Percentiles rank a stretch among this genome's conserved stretches.
Evolutionary conservation across 2,113 vertebrate genomes (phyloP).

Genomic region (Numenius arquata): DNA sequence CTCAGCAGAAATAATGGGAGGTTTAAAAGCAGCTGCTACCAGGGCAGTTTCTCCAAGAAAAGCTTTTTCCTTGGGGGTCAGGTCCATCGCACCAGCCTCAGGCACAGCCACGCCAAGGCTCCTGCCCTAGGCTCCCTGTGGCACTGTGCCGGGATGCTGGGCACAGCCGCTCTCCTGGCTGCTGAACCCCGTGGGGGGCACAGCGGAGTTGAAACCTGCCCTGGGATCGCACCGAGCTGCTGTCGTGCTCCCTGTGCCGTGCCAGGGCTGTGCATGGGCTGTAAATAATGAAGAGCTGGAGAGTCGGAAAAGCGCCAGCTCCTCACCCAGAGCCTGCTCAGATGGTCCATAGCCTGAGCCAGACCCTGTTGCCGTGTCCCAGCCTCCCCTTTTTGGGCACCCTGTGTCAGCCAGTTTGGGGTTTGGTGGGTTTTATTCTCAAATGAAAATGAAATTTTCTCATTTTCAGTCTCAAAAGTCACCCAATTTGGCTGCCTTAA

Average conservation of each 20-base stretch:
- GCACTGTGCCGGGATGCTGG: background rate
- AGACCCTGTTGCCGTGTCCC: background rate
- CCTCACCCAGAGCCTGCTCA: background rate
- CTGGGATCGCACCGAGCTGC: background rate
- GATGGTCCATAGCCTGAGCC: background rate
- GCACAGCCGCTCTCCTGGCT: background rate
- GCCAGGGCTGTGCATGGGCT: background rate
- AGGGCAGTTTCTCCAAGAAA: background rate
- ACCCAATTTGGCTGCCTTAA: background rate
- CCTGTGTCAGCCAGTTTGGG: background rate
- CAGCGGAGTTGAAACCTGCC: background rate
- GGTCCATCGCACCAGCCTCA: rapidly evolving
- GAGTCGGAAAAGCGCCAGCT: background rate
- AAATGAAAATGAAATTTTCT: background rate
- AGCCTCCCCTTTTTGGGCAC: background rate
- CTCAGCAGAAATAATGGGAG: background rate
- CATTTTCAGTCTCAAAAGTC: background rate
- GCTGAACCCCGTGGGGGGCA: rapidly evolving
- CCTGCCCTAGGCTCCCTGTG: background rate
- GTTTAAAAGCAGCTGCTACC: background rate
- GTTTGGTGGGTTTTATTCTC: background rate
- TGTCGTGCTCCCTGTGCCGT: rapidly evolving
- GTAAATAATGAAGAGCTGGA: background rate
- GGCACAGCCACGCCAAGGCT: background rate
- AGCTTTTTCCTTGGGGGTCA: background rate